Percentiles rank a stretch among this genome's conserved stretches.
Evolutionary conservation across 1,140 invertebrate genomes (phyloP).

Genomic region (Saccostrea echinata): DNA sequence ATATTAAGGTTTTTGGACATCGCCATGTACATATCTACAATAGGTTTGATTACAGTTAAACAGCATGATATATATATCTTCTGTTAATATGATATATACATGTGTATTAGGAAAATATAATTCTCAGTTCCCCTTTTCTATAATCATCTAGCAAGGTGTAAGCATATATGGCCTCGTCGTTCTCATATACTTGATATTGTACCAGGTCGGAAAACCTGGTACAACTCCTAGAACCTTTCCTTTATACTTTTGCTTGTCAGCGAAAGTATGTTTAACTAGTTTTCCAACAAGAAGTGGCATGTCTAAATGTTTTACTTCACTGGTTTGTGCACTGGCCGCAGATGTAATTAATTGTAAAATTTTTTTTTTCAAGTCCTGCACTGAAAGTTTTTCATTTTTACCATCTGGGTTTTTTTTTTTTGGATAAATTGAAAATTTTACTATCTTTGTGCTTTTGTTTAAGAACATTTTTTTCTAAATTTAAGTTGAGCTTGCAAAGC

Average conservation of each 20-base stretch:
- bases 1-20: too few relatives aligned
- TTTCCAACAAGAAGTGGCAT: slow-evolving; percentile 36
- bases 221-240: slow-evolving; percentile 41
- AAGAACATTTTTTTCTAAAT: slow-evolving; percentile 26
- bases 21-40: too few relatives aligned
- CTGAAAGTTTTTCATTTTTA: slow-evolving; percentile 40
- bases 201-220: slow-evolving; percentile 39
- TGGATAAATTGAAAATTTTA: slow-evolving; percentile 51
- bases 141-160: slow-evolving; percentile 43
- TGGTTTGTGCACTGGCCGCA: neutral
- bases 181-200: slow-evolving; percentile 33
- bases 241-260: slow-evolving; percentile 19
- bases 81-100: too few relatives aligned
- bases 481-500: slow-evolving; percentile 51
- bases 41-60: too few relatives aligned
- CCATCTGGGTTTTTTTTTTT: neutral
- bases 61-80: too few relatives aligned
- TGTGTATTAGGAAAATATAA: neutral
- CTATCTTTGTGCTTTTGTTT: slow-evolving; percentile 28
- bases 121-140: slow-evolving; percentile 24
- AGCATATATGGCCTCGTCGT: slow-evolving; percentile 39
- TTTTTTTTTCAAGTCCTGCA: slow-evolving; percentile 28
- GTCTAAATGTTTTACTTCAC: slow-evolving; percentile 28
- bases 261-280: slow-evolving; percentile 26
- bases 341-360: neutral